phyloP scores from a whole-genome alignment of 92 coral and sea anemone species.

The Phymanthus crucifer region DNA sequence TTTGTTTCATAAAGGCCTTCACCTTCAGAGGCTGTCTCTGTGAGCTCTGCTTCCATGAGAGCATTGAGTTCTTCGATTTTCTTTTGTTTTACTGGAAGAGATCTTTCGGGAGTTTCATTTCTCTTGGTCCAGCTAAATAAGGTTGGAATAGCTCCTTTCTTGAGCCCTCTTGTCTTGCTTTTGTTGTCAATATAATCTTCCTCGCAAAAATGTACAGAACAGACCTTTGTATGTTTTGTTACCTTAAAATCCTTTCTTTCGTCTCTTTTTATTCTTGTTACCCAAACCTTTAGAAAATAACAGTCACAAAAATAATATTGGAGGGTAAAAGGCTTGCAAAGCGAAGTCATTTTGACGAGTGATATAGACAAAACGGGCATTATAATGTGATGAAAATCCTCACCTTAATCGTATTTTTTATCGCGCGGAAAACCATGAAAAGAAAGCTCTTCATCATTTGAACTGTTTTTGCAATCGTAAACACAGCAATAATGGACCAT shows the following conservation, averaged over 20 bases:
- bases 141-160: slow-evolving; percentile 29
- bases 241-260: not conserved
- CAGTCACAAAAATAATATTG: not conserved
- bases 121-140: slow-evolving; percentile 34
- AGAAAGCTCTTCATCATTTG: not conserved
- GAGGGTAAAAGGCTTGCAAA: not conserved
- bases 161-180: slow-evolving; percentile 29
- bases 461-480: not conserved
- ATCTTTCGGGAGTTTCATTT: slow-evolving; percentile 21
- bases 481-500: slow-evolving; percentile 5
- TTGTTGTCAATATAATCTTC: slow-evolving; percentile 31
- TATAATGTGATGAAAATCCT: not conserved
- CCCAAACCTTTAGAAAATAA: not conserved
- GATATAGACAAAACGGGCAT: not conserved
- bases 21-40: slow-evolving; percentile 40
- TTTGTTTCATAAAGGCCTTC: slow-evolving; percentile 37
- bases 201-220: slow-evolving; percentile 43
- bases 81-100: slow-evolving; percentile 24
- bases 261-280: not conserved
- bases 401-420: not conserved
- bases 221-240: slow-evolving; percentile 39
- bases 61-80: slow-evolving; percentile 9
- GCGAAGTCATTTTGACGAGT: not conserved
- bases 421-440: not conserved
- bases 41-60: slow-evolving; percentile 32